Base-by-base conservation (phyloP, 2,113 vertebrate species). In the Agelaius phoeniceus region DNA sequence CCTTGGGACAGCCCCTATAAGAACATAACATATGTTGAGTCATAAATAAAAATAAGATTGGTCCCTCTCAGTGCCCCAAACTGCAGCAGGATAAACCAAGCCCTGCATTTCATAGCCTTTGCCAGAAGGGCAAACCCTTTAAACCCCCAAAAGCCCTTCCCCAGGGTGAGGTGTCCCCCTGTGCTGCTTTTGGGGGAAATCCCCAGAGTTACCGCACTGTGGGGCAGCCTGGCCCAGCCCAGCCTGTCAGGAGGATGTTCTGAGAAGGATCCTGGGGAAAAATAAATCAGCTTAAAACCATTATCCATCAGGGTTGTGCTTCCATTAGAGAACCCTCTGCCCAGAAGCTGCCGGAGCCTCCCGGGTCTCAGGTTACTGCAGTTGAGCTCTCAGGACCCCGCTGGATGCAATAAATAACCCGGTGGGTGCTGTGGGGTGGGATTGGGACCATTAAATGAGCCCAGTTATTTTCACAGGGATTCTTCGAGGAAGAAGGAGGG, bases 281-380 rank as follows among this genome's bases (percentile, higher is more conserved):
- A 86, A 95, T 93, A 95, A 94, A 95, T 80, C 55, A 87, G 13
- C 55, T 63, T 83, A 77, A 96, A 75, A 31, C 81, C 82, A 48
- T 81, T 68, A 96, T 95, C 92, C 89, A 72, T 91, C 93, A 81
- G 94, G 58, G 72, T 22, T 31, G 63, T 67, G 75, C 73, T 86
- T 93, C 97, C 97, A 97, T 97, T 97, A 97, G 90, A 96, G 94
- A 78, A 37, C 6, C 74, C 90, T 72, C 89, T 86, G 79, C 73
- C 92, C 92, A 89, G 94, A 30, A 90, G 87, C 78, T 82, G 67
- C 68, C 20, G 27, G 43, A 4, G 48, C 87, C 87, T 90, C 63
- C 5, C 22, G 5, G 89, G 55, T 80, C 73, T 92, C 67, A 6
- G 71, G 93, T 87, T 86, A 55, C 94, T 51, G 87, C 93, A 30